phyloP scores from a whole-genome alignment of 2,888 invertebrate species.

The Chironomus riparius region DNA sequence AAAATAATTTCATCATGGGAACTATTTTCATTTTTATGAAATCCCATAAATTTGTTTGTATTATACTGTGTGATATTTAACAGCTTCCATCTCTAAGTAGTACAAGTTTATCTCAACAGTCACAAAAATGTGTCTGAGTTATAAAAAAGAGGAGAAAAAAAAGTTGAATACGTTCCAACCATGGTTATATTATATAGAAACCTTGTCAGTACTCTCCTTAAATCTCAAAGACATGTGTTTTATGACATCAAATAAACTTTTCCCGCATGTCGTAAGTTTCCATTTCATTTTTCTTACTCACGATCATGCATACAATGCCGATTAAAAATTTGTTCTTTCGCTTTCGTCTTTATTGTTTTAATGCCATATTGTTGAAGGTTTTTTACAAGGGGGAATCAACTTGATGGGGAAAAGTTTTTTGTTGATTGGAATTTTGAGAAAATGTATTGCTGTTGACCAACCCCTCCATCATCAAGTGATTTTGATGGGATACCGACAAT shows the following conservation, averaged over 20 bases:
- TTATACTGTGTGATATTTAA: slow-evolving; percentile 21
- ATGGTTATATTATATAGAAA: neutral
- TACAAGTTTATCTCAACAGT: neutral
- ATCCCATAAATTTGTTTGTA: slow-evolving; percentile 21
- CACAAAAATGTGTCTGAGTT: neutral
- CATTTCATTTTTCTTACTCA: neutral
- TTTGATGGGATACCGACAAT: too few species aligned
- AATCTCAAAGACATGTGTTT: slow-evolving; percentile 21
- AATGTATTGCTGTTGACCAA: too few species aligned
- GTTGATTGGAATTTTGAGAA: too few species aligned
- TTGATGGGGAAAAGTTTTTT: too few species aligned
- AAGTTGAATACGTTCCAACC: slow-evolving; percentile 2
- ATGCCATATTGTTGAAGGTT: neutral
- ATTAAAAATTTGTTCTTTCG: neutral
- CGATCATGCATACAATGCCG: neutral
- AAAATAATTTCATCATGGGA: slow-evolving; percentile 25
- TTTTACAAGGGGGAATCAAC: too few species aligned
- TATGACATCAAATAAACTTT: slow-evolving; percentile 14
- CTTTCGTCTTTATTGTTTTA: neutral
- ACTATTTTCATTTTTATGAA: slow-evolving; percentile 25
- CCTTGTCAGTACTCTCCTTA: neutral
- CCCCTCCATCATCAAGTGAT: too few species aligned
- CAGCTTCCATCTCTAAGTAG: neutral
- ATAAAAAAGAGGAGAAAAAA: neutral
- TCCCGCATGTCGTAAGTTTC: slow-evolving; percentile 12